Base-by-base conservation (phyloP, 2,113 vertebrate genomes). In the Phylloscopus trochiloides region DNA sequence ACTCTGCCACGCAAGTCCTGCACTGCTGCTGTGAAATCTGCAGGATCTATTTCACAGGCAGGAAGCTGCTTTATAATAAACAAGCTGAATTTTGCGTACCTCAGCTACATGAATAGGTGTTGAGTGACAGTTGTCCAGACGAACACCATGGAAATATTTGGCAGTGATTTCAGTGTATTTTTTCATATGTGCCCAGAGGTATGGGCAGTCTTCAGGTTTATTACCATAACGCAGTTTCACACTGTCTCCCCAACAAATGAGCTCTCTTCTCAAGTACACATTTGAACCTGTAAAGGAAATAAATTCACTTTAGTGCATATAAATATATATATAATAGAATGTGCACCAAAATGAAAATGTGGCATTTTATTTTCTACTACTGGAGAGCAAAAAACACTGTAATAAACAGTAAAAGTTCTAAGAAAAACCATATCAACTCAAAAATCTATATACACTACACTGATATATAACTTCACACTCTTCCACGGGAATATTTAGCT, bases 41-140 rank as follows among this genome's bases (percentile, higher is more conserved):
- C 36, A 92, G 7, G 34, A 70, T 20, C 70, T 43, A 6, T 7
- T 70, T 32, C 83, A 74, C 45, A 58, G 29, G 32, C 20, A 81
- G 45, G 43, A 80, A 78, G 18, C 24, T 51, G 36, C 12, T 82
- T 36, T 34, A 24, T 19, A 50, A 80, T 6, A 50, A 20, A 51
- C 31, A 43, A 2, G 18, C 50, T 71, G 43, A 45, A 42, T 62
- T 71, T 77, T 72, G 61, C 76, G 66, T 99, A 99, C 99, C 99
- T 99, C 99, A 43, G 99, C 99, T 18, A 99, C 99, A 9, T 99
- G 98, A 68, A 99, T 94, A 4, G 99, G 99, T 6, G 99, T 99
- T 7, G 99, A 99, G 95, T 99, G 99, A 94, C 99, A 99, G 97
- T 99, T 99, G 94, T 99, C 99, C 94, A 99, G 98, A 42, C 99